These are phyloP conservation scores for Drosophila meridiana DNA, from an alignment of 2,888 invertebrate species.

Conservation along the genomic window DNA sequence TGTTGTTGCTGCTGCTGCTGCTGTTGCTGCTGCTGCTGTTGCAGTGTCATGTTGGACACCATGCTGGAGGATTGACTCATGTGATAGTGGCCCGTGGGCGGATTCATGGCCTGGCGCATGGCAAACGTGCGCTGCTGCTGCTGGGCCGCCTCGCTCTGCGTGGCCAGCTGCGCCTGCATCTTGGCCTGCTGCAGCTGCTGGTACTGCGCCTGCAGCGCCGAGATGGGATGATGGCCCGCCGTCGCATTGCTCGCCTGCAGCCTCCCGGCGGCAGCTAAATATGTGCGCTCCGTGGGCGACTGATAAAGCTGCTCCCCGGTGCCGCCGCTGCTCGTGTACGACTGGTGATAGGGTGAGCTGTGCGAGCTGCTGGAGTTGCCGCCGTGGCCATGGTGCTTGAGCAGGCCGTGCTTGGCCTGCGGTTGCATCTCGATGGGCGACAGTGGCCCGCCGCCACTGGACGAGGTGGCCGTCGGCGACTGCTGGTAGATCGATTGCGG, in stretches of 20 bases:
- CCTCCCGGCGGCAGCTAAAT: slow-evolving; percentile 85
- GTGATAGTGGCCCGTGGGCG: slow-evolving; percentile 86
- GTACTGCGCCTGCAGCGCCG: slow-evolving; percentile 86
- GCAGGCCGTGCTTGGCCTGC: slow-evolving; percentile 76
- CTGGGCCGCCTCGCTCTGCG: slow-evolving; percentile 88
- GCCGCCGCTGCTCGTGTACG: slow-evolving; percentile 83
- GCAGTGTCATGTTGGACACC: slow-evolving; percentile 78
- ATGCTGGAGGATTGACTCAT: slow-evolving; percentile 84
- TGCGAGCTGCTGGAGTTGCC: slow-evolving; percentile 80
- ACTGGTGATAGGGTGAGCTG: slow-evolving; percentile 86
- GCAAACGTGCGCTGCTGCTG: slow-evolving; percentile 89
- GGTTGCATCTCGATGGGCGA: slow-evolving; percentile 84
- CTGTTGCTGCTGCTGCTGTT: slow-evolving; percentile 24
- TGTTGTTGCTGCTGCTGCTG: slow-evolving; percentile 52
- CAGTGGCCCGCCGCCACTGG: slow-evolving; percentile 82
- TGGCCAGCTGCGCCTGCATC: slow-evolving; percentile 88
- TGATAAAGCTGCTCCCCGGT: slow-evolving; percentile 84
- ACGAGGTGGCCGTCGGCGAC: slow-evolving; percentile 81
- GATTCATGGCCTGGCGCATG: slow-evolving; percentile 87
- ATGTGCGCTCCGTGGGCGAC: slow-evolving; percentile 86
- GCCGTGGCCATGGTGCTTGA: slow-evolving; percentile 72
- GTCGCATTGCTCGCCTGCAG: slow-evolving; percentile 71
- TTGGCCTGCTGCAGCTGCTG: slow-evolving; percentile 89
- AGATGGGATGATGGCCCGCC: slow-evolving; percentile 78
- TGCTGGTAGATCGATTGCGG: slow-evolving; percentile 77